Percentiles rank a stretch among this genome's conserved stretches.
Evolutionary conservation across 2,113 vertebrate species (phyloP).

Genomic region (Sturnira hondurensis): DNA sequence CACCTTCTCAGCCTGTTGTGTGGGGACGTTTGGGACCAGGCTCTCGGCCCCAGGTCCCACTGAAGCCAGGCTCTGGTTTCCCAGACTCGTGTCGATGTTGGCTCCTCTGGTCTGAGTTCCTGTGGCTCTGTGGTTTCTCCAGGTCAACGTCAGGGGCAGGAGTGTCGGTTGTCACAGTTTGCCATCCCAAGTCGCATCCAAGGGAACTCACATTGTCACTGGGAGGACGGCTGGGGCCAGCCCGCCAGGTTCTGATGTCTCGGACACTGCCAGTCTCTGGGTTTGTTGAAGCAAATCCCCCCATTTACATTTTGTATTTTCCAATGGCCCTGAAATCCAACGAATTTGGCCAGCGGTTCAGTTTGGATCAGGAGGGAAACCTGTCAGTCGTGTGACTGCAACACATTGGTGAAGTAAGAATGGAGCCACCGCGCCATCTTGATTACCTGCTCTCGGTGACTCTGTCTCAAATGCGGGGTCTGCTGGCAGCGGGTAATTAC

Average conservation of each 20-base stretch:
- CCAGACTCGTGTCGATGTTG: neutral
- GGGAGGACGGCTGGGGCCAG: neutral
- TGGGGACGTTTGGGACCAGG: neutral
- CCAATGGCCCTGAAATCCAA: neutral
- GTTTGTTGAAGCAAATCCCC: neutral
- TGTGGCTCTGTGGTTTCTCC: neutral
- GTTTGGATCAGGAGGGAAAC: neutral
- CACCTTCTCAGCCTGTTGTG: neutral
- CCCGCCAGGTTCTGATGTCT: neutral
- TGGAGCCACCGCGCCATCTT: neutral
- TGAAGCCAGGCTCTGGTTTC: neutral
- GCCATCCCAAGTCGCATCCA: neutral
- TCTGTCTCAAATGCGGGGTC: constrained; percentile 53
- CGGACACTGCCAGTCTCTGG: neutral
- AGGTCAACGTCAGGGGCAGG: neutral
- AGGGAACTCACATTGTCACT: neutral
- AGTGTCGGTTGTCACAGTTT: neutral
- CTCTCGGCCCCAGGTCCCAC: neutral
- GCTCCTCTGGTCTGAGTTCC: neutral
- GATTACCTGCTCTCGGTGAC: constrained; percentile 33
- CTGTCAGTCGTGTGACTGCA: neutral
- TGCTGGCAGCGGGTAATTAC: constrained; percentile 64
- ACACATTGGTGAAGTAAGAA: neutral
- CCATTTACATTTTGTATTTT: neutral
- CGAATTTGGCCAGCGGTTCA: neutral